These are phyloP conservation scores for Sturmia bella DNA, from an alignment of 2,888 invertebrate species.

Conservation along the genomic window DNA sequence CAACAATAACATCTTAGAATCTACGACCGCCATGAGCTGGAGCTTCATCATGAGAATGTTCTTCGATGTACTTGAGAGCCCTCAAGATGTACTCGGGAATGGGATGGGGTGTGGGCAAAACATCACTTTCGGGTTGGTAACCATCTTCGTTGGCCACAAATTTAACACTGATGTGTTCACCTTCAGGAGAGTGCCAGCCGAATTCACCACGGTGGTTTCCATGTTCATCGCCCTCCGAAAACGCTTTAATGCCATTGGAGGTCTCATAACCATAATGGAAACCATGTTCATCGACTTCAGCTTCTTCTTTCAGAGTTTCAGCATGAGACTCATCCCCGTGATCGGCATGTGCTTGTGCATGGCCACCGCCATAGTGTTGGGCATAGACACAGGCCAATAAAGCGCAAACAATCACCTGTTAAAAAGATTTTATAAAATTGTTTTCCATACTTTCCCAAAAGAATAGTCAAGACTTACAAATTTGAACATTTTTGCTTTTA, in stretches of 20 bases:
- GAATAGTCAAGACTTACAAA: slow-evolving; percentile 33
- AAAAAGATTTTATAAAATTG: background rate
- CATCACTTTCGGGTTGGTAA: slow-evolving; percentile 72
- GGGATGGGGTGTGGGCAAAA: slow-evolving; percentile 73
- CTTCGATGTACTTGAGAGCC: slow-evolving; percentile 37
- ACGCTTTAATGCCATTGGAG: slow-evolving; percentile 73
- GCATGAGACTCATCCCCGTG: slow-evolving; percentile 8
- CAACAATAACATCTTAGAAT: slow-evolving; percentile 5
- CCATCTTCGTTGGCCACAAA: slow-evolving; percentile 78
- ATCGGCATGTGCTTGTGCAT: background rate
- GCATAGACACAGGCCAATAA: slow-evolving; percentile 72
- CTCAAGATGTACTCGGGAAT: slow-evolving; percentile 71
- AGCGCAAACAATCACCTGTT: slow-evolving; percentile 74
- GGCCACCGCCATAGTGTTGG: slow-evolving; percentile 19
- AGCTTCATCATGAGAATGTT: slow-evolving; percentile 76
- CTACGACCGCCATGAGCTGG: background rate
- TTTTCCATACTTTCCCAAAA: background rate
- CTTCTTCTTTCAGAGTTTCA: background rate
- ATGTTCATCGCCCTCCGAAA: slow-evolving; percentile 75
- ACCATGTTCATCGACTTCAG: slow-evolving; percentile 75
- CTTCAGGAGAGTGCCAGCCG: slow-evolving; percentile 77
- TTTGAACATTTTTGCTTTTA: slow-evolving; percentile 14
- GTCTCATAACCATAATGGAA: slow-evolving; percentile 77
- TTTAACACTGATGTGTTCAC: slow-evolving; percentile 73
- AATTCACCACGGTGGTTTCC: slow-evolving; percentile 76